Conservation (phyloP, 2,113 vertebrate species). For the Melanotaenia duboulayi region DNA sequence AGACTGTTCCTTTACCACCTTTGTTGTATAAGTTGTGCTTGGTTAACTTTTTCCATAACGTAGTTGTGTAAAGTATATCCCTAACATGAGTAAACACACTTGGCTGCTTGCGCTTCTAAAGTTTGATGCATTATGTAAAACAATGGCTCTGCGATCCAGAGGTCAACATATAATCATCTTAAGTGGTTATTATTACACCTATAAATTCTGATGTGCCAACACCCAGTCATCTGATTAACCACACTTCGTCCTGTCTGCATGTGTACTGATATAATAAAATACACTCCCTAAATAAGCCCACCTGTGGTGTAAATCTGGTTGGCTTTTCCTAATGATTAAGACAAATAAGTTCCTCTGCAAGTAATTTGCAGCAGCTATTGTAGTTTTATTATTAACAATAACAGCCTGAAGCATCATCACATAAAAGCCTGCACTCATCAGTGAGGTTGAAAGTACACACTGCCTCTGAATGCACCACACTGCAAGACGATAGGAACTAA, state of each 20-base stretch:
- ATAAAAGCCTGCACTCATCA: conserved; percentile 10
- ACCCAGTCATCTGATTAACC: no score
- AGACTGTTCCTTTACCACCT: neutral
- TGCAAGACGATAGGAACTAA: conserved; percentile 25
- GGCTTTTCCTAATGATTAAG: no score
- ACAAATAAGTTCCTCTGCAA: neutral
- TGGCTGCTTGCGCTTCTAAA: neutral
- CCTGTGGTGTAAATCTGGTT: no score
- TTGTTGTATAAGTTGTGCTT: neutral
- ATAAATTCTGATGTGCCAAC: no score
- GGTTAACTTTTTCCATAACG: neutral
- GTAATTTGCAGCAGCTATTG: neutral
- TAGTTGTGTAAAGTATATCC: neutral
- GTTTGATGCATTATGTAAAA: neutral
- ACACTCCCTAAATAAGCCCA: no score
- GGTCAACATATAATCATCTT: no score
- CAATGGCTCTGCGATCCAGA: no score
- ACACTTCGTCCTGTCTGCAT: no score
- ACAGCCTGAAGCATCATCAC: neutral
- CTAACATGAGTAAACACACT: neutral
- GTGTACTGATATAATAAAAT: no score
- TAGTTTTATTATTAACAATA: no score
- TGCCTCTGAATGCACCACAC: neutral
- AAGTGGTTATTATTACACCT: no score
- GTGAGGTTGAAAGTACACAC: conserved; percentile 3